Percentiles rank a stretch among this genome's conserved stretches.
These are phyloP conservation scores for Tortrix viridana DNA, from an alignment of 2,888 invertebrate genomes.

Conservation along the genomic window DNA sequence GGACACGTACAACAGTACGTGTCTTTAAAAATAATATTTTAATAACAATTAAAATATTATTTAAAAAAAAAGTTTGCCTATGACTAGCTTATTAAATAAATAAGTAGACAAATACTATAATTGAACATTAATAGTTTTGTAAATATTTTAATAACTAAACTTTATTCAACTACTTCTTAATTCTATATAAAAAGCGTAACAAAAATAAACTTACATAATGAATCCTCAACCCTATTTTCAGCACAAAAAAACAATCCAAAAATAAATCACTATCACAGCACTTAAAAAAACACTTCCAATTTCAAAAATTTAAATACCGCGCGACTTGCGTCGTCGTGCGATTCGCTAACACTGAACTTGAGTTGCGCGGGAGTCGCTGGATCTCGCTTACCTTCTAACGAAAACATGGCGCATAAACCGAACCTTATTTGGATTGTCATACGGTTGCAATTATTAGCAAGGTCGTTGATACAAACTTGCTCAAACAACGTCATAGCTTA, in stretches of 20 bases:
- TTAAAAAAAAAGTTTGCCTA: not conserved
- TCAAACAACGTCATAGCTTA: constrained; percentile 24
- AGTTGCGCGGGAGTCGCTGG: constrained; percentile 56
- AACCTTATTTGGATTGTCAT: not conserved
- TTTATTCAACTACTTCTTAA: too few relatives aligned
- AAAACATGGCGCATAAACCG: not conserved
- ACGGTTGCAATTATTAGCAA: constrained; percentile 10
- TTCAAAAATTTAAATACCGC: constrained; percentile 47
- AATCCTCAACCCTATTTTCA: constrained; percentile 10
- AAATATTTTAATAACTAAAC: not conserved
- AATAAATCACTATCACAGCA: constrained; percentile 48
- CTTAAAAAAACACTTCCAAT: constrained; percentile 48
- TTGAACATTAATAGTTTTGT: not conserved
- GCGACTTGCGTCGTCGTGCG: constrained; percentile 57
- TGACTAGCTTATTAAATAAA: not conserved
- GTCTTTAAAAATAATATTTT: too few relatives aligned
- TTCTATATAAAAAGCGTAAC: not conserved
- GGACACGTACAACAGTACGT: too few relatives aligned
- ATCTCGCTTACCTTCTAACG: constrained; percentile 60
- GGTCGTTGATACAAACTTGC: constrained; percentile 16
- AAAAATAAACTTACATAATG: not conserved
- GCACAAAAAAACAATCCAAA: constrained; percentile 38
- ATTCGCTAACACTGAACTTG: constrained; percentile 75
- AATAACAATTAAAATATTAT: not conserved
- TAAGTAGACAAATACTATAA: not conserved